Percentiles rank a stretch among this genome's conserved stretches.
Evolutionary conservation across 2,888 invertebrate species (phyloP).

Genomic region (Dyspetes luteomarginatus): DNA sequence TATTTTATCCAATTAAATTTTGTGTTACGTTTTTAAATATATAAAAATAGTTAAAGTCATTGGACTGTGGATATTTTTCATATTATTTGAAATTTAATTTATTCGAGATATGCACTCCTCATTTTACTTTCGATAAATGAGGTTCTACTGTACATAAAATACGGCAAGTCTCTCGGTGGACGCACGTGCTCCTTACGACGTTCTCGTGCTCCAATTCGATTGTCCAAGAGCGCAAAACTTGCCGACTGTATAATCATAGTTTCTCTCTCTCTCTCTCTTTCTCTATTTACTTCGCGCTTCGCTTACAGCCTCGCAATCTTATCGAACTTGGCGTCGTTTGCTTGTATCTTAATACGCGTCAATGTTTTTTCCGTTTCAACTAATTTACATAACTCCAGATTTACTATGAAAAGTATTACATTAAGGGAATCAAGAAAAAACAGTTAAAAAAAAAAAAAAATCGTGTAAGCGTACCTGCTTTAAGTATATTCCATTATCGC

Average conservation of each 20-base stretch:
- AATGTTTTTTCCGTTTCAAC: neutral
- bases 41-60: too few species aligned
- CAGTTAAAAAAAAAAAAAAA: neutral
- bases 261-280: neutral
- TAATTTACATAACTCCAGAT: neutral
- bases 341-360: neutral
- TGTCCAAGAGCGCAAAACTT: conserved; percentile 48
- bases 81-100: too few species aligned
- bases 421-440: too few species aligned
- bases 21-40: too few species aligned
- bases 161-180: neutral
- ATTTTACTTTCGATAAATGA: too few species aligned
- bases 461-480: neutral
- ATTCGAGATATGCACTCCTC: too few species aligned
- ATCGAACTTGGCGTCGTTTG: conserved; percentile 39
- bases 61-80: too few species aligned
- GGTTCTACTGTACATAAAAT: conserved; percentile 43
- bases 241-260: neutral
- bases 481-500: neutral
- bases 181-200: conserved; percentile 58
- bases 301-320: conserved; percentile 42
- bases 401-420: neutral
- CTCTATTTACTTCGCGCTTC: neutral
- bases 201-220: conserved; percentile 61
- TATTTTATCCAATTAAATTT: too few species aligned